Conservation (phyloP, 2,797 vertebrate genomes). For the Poecile montanus region DNA sequence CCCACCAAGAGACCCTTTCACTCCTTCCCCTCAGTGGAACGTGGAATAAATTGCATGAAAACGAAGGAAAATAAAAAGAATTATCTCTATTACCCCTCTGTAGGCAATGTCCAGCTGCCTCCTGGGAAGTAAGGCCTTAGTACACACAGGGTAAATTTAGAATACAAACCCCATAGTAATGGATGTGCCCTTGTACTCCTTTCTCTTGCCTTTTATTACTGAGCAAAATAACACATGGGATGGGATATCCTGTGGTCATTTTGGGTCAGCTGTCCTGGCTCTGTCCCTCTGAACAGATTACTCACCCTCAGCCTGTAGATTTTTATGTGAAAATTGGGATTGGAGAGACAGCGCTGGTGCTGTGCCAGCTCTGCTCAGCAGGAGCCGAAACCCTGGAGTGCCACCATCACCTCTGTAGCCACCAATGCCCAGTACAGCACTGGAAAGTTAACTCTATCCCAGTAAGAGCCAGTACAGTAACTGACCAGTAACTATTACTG, state of each 20-base stretch:
- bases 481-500: neutral
- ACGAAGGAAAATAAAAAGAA: neutral
- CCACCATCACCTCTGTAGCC: neutral
- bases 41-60: neutral
- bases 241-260: neutral
- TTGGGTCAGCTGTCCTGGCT: neutral
- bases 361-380: neutral
- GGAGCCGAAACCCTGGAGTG: neutral
- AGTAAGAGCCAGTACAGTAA: neutral
- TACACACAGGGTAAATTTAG: neutral
- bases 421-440: neutral
- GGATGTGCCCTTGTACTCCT: neutral
- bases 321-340: fast-evolving
- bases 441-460: neutral
- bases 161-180: neutral
- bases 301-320: neutral
- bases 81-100: neutral
- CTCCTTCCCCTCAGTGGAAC: neutral
- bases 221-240: neutral
- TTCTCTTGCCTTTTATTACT: neutral
- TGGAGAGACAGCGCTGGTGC: fast-evolving
- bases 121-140: neutral
- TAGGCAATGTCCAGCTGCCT: neutral
- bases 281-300: neutral
- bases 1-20: neutral